A percentile compares a stretch with the other conserved stretches of the same genome.
phyloP scores from a whole-genome alignment of 2,113 vertebrate species.

The Phyllopteryx taeniolatus region DNA sequence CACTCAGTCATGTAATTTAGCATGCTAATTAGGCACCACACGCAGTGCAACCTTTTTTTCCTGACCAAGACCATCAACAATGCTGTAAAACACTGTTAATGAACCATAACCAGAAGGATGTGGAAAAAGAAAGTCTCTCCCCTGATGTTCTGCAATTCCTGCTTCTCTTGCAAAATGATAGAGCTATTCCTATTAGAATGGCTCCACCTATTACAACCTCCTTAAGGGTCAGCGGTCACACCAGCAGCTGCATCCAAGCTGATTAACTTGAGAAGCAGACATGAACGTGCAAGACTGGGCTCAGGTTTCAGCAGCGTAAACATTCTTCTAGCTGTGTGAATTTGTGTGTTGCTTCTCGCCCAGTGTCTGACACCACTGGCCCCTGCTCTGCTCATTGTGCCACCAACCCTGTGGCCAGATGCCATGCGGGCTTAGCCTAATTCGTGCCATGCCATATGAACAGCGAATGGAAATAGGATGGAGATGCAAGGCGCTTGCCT shows the following conservation, averaged over 20 bases:
- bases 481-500: slow-evolving; percentile 20
- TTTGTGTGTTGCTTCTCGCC: slow-evolving; percentile 51
- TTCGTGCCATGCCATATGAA: slow-evolving; percentile 62
- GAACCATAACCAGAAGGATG: slow-evolving; percentile 45
- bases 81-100: slow-evolving; percentile 61
- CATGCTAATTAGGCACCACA: slow-evolving; percentile 68
- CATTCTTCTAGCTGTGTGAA: slow-evolving; percentile 59
- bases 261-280: slow-evolving; percentile 52
- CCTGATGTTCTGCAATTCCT: slow-evolving; percentile 40
- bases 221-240: slow-evolving; percentile 55
- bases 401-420: slow-evolving; percentile 58
- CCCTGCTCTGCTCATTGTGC: slow-evolving; percentile 47
- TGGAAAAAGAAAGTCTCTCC: slow-evolving; percentile 24
- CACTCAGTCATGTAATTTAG: slow-evolving; percentile 30
- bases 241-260: slow-evolving; percentile 42
- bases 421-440: slow-evolving; percentile 55
- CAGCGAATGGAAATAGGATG: slow-evolving; percentile 56
- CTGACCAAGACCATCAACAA: slow-evolving; percentile 58
- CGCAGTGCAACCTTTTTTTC: slow-evolving; percentile 43
- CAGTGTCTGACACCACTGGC: slow-evolving; percentile 51
- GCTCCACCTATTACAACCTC: slow-evolving; percentile 2
- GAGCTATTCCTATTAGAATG: slow-evolving; percentile 36
- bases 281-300: slow-evolving; percentile 32
- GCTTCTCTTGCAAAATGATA: slow-evolving; percentile 28
- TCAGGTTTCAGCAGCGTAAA: slow-evolving; percentile 45